A percentile compares a stretch with the other conserved stretches of the same genome.
phyloP scores from a whole-genome alignment of 2,888 invertebrate genomes.

The Eledone cirrhosa region DNA sequence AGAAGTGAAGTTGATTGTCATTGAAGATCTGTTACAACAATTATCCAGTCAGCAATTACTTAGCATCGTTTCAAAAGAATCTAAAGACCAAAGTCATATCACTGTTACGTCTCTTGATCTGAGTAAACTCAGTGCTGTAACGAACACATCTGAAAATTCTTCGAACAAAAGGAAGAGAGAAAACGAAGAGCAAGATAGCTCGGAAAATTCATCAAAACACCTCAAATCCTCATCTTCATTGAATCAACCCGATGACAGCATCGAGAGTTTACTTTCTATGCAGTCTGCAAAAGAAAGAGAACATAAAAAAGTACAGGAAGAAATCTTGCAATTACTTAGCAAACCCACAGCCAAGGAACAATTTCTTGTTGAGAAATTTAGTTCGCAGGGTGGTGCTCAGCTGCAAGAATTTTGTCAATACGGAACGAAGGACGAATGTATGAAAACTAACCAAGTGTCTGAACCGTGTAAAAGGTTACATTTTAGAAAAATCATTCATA shows the following conservation, averaged over 20 bases:
- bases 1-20: constrained; percentile 72
- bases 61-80: constrained; percentile 44
- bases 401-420: constrained; percentile 91
- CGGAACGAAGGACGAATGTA: constrained; percentile 90
- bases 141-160: constrained; percentile 34
- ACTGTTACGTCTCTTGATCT: constrained; percentile 47
- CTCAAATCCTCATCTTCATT: neutral
- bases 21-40: constrained; percentile 80
- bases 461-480: constrained; percentile 87
- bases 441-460: constrained; percentile 65
- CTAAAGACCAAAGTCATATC: constrained; percentile 37
- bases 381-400: constrained; percentile 84
- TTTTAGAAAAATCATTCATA: constrained; percentile 95
- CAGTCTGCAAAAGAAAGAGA: constrained; percentile 95
- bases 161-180: constrained; percentile 46
- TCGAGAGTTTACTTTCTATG: constrained; percentile 77
- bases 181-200: constrained; percentile 37
- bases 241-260: constrained; percentile 31
- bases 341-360: constrained; percentile 94
- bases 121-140: constrained; percentile 48
- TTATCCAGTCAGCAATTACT: constrained; percentile 78
- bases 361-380: constrained; percentile 92
- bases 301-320: constrained; percentile 93
- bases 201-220: neutral
- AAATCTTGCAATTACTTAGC: constrained; percentile 85